Base-by-base conservation (phyloP, 2,113 vertebrate species). In the Uria aalge region DNA sequence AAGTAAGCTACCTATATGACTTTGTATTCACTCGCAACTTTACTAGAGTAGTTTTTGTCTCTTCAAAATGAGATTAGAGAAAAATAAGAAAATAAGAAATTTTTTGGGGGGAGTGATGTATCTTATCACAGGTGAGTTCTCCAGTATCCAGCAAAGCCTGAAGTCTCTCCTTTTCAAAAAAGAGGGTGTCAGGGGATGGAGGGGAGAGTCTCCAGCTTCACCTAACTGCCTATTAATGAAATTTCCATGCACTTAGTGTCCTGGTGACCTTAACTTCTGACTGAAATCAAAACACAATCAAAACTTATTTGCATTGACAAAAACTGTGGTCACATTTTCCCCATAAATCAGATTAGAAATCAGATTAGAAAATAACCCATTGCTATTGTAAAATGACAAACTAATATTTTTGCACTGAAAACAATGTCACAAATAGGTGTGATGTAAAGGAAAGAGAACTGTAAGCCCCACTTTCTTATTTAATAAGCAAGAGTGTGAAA, bases 121-220 rank as follows among this genome's bases (percentile, higher is more conserved):
- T 89, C 71, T 72, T 60, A 27, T 85, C 18, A 78, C 20, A 67
- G 5, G 7, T 16, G 11, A 72, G 2, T 55, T 14, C 4, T 83
- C 15, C 7, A 18, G 9, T 32, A 75, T 43, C 12, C 17, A 88
- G 9, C 34, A 85, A 82, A 79, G 11, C 11, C 17, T 59, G 29
- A 80, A 55, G 5, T 6, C 9, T 60, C 18, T 48, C 24, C 7
- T 74, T 74, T 62, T 32, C 8, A 34, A 69, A 74, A 63, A 29
- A 30, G 1, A 38, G 4, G 0, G 5, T 50, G 9, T 52, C 11
- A n/a, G 13, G 5, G 6, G 3, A 36, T 45, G 1, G 1, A 75
- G 3, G 4, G 21, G 6, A 73, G 6, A 75, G 13, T 76, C 11
- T 76, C 5, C 48, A 80, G 12, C 7, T 89, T 66, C 21, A 48